Conservation (phyloP, 2,888 invertebrate species). For the Machimus atricapillus region DNA sequence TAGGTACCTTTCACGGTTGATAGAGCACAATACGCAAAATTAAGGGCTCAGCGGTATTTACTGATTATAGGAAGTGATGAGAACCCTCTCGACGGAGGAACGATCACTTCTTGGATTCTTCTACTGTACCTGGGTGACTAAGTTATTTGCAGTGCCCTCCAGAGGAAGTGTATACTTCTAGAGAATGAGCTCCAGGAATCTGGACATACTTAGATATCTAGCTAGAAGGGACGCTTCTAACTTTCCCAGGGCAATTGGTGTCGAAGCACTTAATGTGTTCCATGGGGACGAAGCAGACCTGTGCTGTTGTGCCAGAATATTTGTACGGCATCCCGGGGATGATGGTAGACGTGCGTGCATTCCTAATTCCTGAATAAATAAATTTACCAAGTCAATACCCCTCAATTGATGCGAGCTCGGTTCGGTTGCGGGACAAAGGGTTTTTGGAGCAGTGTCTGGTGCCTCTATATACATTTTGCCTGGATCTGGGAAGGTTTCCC, state of each 20-base stretch:
- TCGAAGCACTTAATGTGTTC: not conserved
- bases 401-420: not conserved
- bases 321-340: not conserved
- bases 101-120: not conserved
- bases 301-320: not conserved
- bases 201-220: not conserved
- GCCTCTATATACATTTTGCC: not conserved
- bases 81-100: not conserved
- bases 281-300: not conserved
- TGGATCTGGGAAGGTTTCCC: not conserved
- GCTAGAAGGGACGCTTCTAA: not conserved
- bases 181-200: not conserved
- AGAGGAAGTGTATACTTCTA: not conserved
- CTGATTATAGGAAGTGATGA: not conserved
- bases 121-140: not conserved
- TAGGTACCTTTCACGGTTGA: no score
- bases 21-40: not conserved
- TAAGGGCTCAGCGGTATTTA: not conserved
- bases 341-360: not conserved
- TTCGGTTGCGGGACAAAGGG: not conserved
- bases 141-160: not conserved
- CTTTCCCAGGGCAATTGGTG: not conserved
- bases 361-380: slow-evolving; percentile 1
- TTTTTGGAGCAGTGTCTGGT: not conserved
- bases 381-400: slow-evolving; percentile 7